Evolutionary conservation across 2,797 vertebrate species (phyloP), one percentile per base, ranked within the genome.

Genomic region (Argyrosomus regius): DNA sequence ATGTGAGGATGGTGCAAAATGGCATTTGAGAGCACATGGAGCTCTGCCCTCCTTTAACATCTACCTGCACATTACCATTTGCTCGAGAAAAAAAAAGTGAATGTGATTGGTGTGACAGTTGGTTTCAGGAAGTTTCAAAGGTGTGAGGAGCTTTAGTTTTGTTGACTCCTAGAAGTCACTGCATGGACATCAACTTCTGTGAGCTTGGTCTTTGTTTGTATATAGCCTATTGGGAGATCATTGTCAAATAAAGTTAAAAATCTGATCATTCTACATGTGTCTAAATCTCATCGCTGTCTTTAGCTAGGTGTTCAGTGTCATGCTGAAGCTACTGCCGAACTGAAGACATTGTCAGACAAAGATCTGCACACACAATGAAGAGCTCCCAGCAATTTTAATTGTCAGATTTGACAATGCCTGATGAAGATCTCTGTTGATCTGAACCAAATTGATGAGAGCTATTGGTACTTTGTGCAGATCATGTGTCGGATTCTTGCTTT

Each of bases 1-100:
- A 68, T 71, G 0, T 69, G 50, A 81, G 62, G 72, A 78, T 28
- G 63, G 26, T 60, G 63, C 52, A 77, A 66, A 46, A 41, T 14
- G n/a, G 50, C 45, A 60, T 61, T 26, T 43, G 52, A 75, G 53
- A 43, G 52, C 31, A 46, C 39, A 64, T 41, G 14, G 11, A 76
- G 22, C 26, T 22, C 16, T 22, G 59, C 57, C 20, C 45, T 39
- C 70, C 77, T 72, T 78, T 72, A 35, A 82, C 62, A 57, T 71
- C 16, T 31, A 57, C 14, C 75, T 79, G 24, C 58, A 43, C 14
- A 4, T 35, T 54, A 22, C 45, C 20, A 63, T 63, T 57, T 1
- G 3, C 61, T 66, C 8, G 49, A 31, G 31, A 6, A 9, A 35
- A 35, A 59, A 57, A 68, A 52, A 68, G 50, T 35, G 8, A 64